Conservation (phyloP, 35 echinoderm and acorn worm genomes). For the Acanthaster planci region DNA sequence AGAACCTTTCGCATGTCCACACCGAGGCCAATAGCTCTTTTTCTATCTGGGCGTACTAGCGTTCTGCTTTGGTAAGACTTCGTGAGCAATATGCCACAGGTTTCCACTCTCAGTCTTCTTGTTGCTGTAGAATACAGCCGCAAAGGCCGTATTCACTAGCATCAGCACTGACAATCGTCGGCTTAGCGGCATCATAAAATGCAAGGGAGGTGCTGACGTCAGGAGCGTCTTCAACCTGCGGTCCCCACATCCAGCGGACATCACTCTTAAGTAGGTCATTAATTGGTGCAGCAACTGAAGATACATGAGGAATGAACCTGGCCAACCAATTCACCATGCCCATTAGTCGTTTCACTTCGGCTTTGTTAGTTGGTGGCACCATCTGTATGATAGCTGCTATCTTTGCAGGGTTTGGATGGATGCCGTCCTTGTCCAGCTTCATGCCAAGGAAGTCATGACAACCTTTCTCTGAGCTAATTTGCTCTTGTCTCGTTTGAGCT, state of each 20-base stretch:
- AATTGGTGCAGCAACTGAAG: too few relatives aligned
- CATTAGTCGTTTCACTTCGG: neutral
- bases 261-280: constrained; percentile 17
- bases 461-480: neutral
- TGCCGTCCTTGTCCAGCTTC: neutral
- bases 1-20: constrained; percentile 4
- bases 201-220: neutral
- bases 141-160: neutral
- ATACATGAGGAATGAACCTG: too few relatives aligned
- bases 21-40: neutral
- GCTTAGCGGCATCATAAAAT: neutral
- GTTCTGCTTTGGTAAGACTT: neutral
- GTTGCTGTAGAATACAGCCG: neutral
- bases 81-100: constrained; percentile 33
- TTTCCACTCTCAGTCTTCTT: constrained; percentile 7
- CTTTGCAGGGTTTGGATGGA: neutral
- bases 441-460: neutral
- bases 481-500: neutral
- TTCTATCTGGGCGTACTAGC: constrained; percentile 19
- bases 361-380: neutral
- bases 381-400: neutral
- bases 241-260: constrained; percentile 22
- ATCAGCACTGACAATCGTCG: neutral
- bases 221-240: neutral
- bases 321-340: too few relatives aligned